Conservation (phyloP, 1,140 invertebrate species). For the Tribolium madens region DNA sequence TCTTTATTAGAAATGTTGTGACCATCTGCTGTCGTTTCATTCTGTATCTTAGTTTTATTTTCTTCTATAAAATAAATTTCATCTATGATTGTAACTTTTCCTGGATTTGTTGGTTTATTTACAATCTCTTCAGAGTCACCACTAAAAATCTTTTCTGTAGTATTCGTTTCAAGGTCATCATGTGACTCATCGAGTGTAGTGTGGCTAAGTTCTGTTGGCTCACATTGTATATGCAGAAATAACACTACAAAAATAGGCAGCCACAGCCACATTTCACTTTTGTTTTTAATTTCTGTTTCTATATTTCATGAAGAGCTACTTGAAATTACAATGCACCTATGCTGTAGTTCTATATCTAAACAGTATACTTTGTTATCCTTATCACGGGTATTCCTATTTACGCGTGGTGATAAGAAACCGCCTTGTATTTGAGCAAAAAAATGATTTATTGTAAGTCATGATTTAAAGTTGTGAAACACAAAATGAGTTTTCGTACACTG, state of each 20-base stretch:
- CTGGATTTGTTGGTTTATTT: too few relatives aligned
- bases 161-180: not conserved
- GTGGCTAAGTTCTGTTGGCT: not conserved
- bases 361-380: not conserved
- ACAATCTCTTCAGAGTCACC: too few relatives aligned
- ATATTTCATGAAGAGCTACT: not conserved
- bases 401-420: not conserved
- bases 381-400: not conserved
- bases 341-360: not conserved
- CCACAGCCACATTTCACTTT: not conserved
- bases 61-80: too few relatives aligned
- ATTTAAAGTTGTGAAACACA: too few relatives aligned
- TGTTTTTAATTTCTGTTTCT: not conserved
- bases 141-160: not conserved
- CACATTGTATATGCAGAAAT: not conserved
- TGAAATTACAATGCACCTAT: not conserved
- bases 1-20: too few relatives aligned
- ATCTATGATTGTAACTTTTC: too few relatives aligned
- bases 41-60: too few relatives aligned
- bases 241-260: not conserved
- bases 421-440: not conserved
- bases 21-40: too few relatives aligned
- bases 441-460: not conserved
- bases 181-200: not conserved
- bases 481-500: too few relatives aligned